These are phyloP conservation scores for Tachypleus tridentatus DNA, from an alignment of 1,140 invertebrate genomes.

Conservation along the genomic window DNA sequence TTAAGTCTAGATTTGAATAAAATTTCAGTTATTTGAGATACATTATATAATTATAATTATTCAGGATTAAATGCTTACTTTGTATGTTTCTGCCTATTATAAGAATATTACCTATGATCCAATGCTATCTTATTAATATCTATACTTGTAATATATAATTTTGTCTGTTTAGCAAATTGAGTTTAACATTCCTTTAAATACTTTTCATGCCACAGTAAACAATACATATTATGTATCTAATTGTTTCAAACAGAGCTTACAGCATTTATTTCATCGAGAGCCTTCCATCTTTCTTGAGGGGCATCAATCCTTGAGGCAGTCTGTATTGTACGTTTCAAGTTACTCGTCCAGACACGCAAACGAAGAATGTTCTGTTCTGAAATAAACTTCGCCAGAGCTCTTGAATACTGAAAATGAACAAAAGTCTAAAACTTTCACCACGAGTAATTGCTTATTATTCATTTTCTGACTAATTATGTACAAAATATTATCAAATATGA, in stretches of 20 bases:
- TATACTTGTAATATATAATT: too few species aligned
- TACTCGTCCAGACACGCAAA: conserved; percentile 94
- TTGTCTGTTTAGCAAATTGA: too few species aligned
- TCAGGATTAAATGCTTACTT: too few species aligned
- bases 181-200: too few species aligned
- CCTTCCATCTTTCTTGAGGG: conserved; percentile 92
- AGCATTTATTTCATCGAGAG: conserved; percentile 97
- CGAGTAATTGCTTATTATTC: not conserved
- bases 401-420: conserved; percentile 47
- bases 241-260: conserved; percentile 39
- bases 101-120: too few species aligned
- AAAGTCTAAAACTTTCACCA: not conserved
- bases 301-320: conserved; percentile 54
- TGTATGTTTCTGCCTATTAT: too few species aligned
- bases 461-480: not conserved
- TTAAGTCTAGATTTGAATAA: too few species aligned
- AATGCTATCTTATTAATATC: too few species aligned
- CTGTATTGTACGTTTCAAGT: conserved; percentile 90
- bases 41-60: too few species aligned
- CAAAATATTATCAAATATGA: not conserved
- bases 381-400: conserved; percentile 74
- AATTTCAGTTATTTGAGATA: too few species aligned
- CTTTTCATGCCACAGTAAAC: too few species aligned
- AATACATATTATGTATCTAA: conserved; percentile 23
- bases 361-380: conserved; percentile 74